Evolutionary conservation across 2,113 vertebrate species (phyloP).

Genomic region (Cinclus cinclus): DNA sequence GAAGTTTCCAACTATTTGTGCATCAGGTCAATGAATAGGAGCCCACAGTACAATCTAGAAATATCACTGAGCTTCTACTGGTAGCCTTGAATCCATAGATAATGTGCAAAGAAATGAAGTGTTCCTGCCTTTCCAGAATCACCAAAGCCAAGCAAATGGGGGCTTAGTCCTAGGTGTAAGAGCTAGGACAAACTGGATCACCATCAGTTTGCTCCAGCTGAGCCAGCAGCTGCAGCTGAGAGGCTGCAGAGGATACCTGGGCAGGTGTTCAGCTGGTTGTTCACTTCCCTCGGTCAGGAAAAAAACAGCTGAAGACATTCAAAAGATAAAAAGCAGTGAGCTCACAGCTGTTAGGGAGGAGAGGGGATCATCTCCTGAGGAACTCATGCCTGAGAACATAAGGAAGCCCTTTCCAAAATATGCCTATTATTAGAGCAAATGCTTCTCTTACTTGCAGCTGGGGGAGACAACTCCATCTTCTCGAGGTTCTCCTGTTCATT

Average conservation of each 20-base stretch:
- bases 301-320: background rate
- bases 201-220: background rate
- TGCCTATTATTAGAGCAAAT: background rate
- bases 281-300: background rate
- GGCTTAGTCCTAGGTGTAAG: background rate
- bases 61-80: background rate
- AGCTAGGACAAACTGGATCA: background rate
- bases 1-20: background rate
- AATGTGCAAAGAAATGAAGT: background rate
- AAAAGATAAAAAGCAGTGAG: background rate
- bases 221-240: background rate
- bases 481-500: slow-evolving; percentile 73
- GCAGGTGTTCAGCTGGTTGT: background rate
- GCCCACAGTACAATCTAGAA: background rate
- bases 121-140: background rate
- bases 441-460: slow-evolving; percentile 65
- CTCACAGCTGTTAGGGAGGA: background rate
- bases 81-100: background rate
- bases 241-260: background rate
- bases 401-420: background rate
- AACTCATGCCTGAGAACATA: background rate
- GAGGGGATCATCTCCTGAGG: background rate
- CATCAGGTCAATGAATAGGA: background rate
- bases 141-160: background rate
- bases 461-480: slow-evolving; percentile 53